Conservation (phyloP, 1,140 invertebrate species). For the Aporrectodea caliginosa region DNA sequence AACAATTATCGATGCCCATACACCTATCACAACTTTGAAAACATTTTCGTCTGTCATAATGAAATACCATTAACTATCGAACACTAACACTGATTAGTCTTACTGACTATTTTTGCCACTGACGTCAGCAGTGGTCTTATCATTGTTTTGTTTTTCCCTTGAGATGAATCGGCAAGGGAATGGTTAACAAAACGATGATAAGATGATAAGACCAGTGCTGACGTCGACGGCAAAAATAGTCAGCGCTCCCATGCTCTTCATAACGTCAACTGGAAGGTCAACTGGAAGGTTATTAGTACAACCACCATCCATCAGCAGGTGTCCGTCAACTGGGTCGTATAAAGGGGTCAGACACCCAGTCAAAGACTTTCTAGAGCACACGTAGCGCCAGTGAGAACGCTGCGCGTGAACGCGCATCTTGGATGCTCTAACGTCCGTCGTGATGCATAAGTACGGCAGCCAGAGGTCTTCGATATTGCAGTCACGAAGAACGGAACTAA, state of each 20-base stretch:
- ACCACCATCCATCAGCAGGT: slow-evolving; percentile 96
- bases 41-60: too few relatives aligned
- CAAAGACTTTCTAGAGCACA: slow-evolving; percentile 95
- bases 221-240: slow-evolving; percentile 97
- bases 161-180: too few relatives aligned
- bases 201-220: too few relatives aligned
- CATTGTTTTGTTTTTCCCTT: too few relatives aligned
- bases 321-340: slow-evolving; percentile 95
- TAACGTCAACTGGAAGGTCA: slow-evolving; percentile 87
- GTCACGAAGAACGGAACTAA: slow-evolving; percentile 79
- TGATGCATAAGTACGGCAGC: slow-evolving; percentile 97
- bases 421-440: slow-evolving; percentile 93
- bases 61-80: too few relatives aligned
- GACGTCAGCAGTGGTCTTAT: too few relatives aligned
- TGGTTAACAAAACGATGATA: too few relatives aligned
- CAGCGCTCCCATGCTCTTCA: slow-evolving; percentile 68
- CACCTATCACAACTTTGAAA: too few relatives aligned
- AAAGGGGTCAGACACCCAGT: slow-evolving; percentile 96
- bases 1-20: too few relatives aligned
- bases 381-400: slow-evolving; percentile 96
- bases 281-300: slow-evolving; percentile 99
- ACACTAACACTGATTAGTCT: too few relatives aligned
- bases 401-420: slow-evolving; percentile 90
- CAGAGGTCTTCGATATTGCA: slow-evolving; percentile 79
- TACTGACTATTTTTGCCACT: too few relatives aligned